Percentiles rank a stretch among this genome's conserved stretches.
Evolutionary conservation across 2,797 vertebrate species (phyloP).

Genomic region (Sebastes flavidus): DNA sequence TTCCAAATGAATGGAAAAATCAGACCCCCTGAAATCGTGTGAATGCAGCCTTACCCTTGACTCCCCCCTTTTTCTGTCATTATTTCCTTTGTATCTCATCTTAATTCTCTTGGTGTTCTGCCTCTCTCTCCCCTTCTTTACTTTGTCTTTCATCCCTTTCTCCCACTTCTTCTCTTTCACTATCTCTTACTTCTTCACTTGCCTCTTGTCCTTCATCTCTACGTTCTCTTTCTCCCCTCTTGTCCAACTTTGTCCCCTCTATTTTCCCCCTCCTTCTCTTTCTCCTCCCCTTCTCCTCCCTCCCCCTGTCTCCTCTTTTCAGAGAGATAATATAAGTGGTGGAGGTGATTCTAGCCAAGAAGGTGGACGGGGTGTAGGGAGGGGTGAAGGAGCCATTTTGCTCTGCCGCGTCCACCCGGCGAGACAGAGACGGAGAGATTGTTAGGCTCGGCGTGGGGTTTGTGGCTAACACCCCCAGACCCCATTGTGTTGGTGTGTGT

Average conservation of each 20-base stretch:
- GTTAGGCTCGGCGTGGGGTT: conserved; percentile 85
- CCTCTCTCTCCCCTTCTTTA: background rate
- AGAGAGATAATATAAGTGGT: conserved; percentile 77
- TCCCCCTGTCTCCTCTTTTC: background rate
- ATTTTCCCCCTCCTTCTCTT: background rate
- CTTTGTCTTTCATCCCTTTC: background rate
- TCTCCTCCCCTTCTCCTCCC: background rate
- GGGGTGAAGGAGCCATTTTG: conserved; percentile 72
- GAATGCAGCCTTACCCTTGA: too few relatives aligned
- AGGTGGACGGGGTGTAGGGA: background rate
- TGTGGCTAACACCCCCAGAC: conserved; percentile 55
- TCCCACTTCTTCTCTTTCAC: background rate
- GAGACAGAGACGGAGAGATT: conserved; percentile 61
- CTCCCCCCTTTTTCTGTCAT: background rate
- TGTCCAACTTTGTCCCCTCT: background rate
- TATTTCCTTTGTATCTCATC: background rate
- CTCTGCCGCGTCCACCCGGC: conserved; percentile 69
- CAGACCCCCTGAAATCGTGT: too few relatives aligned
- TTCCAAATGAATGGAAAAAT: too few relatives aligned
- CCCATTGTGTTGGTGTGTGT: conserved; percentile 12
- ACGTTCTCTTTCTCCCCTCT: background rate
- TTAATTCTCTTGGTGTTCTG: background rate
- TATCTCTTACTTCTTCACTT: background rate
- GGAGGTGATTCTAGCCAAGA: conserved; percentile 32
- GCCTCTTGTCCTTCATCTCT: background rate